Evolutionary conservation across 37 sponge, comb jelly and placozoan species (phyloP), one percentile per base, ranked within the genome.

Genomic region (Bolinopsis microptera): DNA sequence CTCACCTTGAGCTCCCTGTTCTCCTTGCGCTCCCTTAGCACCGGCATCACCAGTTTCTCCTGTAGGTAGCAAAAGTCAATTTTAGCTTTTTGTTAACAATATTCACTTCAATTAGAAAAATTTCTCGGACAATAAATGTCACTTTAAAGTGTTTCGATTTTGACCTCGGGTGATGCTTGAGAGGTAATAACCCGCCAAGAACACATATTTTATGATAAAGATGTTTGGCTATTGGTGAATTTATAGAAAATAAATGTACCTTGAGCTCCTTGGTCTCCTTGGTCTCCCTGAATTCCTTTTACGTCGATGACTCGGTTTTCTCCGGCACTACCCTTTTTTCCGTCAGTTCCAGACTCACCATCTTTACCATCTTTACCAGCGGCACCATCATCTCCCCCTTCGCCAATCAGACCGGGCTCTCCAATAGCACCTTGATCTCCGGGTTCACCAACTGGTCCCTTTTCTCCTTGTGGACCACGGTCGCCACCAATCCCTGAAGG

Each of bases 41-140:
- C 94, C 94, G 9, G 24, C 35, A 24, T 38, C 36, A 30, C 94
- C 94, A 30, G 41, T 36, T 23, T 39, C 68, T 32, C 94, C 94
- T 32, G 37, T 82, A 30, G 1, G 23, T 31, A 82, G 83, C 31
- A n/a, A 26, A 1, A n/a, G 27, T 93, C 93, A 72, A 32, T n/a
- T n/a, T n/a, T n/a, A n/a, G n/a, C n/a, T n/a, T n/a, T n/a, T n/a
- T n/a, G n/a, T n/a, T n/a, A n/a, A n/a, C n/a, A n/a, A n/a, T n/a
- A n/a, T n/a, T n/a, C n/a, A n/a, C n/a, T n/a, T n/a, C n/a, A n/a
- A n/a, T n/a, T n/a, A n/a, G n/a, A n/a, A n/a, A n/a, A n/a, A n/a
- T n/a, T n/a, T n/a, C n/a, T n/a, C n/a, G n/a, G n/a, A n/a, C n/a
- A n/a, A n/a, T n/a, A n/a, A n/a, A n/a, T n/a, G n/a, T n/a, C n/a